Base-by-base conservation (phyloP, 2,888 invertebrate species). In the Orchesellides sinensis region DNA sequence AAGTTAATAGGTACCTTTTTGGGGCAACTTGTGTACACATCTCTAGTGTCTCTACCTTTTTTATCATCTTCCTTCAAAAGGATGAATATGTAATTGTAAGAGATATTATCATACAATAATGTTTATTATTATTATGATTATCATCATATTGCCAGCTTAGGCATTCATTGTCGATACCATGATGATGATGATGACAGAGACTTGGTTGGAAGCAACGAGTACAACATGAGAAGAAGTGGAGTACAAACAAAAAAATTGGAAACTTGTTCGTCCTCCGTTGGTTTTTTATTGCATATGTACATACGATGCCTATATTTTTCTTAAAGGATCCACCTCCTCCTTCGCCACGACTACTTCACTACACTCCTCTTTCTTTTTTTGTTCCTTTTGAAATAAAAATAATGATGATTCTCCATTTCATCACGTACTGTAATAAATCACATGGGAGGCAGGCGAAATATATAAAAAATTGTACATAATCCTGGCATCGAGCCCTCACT, bases 371-470 rank as follows among this genome's bases (percentile, higher is more conserved):
- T 65, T 74, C 54, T 45, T 61, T 59, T 23, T 45, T 45, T n/a
- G n/a, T n/a, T n/a, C n/a, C n/a, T n/a, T n/a, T n/a, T n/a, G n/a
- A n/a, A n/a, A n/a, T n/a, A 25, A 68, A 77, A 77, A 77, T 77
- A 59, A 75, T 75, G 73, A 66, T 75, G 56, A 77, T 77, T 77
- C 66, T 68, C 77, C 68, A 77, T 68, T 77, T 77, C 77, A 77
- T 77, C 77, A 77, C 77, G 77, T 68, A 77, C 77, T 45, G 77
- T 77, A 77, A 77, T 77, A 77, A 77, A 77, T 77, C 77, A 77
- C 77, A 68, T 32, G 77, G 77, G 77, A 68, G 77, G 77, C 21
- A 68, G 40, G 65, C 40, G 49, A 1, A 73, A 27, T 47, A 63
- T 19, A 45, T 47, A 75, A 63, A 32, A 29, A 59, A 21, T 23